phyloP scores from a whole-genome alignment of 2,797 vertebrate species.

The Eidolon dupreanum region DNA sequence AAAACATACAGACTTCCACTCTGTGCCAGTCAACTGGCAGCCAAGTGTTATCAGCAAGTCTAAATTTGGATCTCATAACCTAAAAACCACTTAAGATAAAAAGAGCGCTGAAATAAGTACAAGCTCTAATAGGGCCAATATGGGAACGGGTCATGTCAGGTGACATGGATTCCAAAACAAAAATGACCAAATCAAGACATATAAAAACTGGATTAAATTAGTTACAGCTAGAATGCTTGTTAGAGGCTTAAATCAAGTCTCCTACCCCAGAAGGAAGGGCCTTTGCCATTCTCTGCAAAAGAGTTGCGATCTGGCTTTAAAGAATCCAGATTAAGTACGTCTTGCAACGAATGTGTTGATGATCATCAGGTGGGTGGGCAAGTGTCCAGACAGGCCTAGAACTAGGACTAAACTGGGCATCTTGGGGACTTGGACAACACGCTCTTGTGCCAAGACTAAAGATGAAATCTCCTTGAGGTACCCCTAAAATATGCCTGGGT shows the following conservation, averaged over 20 bases:
- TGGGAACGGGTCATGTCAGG: not conserved
- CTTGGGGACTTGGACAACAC: not conserved
- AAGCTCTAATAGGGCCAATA: not conserved
- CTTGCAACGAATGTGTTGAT: not conserved
- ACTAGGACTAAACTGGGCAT: not conserved
- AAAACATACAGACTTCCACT: slow-evolving; percentile 59
- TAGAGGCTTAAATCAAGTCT: not conserved
- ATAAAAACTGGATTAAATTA: not conserved
- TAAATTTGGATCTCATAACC: slow-evolving; percentile 72
- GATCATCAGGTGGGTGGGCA: not conserved
- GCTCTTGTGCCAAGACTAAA: not conserved
- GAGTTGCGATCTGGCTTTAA: not conserved
- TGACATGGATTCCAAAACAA: slow-evolving; percentile 49
- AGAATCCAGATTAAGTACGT: not conserved
- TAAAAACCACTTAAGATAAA: slow-evolving; percentile 71
- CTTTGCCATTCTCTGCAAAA: not conserved
- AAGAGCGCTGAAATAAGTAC: slow-evolving; percentile 17
- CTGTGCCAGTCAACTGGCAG: slow-evolving; percentile 34
- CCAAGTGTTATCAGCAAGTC: slow-evolving; percentile 67
- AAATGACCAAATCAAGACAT: not conserved
- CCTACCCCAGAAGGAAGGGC: not conserved
- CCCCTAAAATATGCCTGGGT: not conserved
- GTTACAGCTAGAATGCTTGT: not conserved
- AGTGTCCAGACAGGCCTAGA: not conserved
- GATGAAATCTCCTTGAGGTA: not conserved